Conservation (phyloP, 2,888 invertebrate species). For the Trissoscelio sp. region DNA sequence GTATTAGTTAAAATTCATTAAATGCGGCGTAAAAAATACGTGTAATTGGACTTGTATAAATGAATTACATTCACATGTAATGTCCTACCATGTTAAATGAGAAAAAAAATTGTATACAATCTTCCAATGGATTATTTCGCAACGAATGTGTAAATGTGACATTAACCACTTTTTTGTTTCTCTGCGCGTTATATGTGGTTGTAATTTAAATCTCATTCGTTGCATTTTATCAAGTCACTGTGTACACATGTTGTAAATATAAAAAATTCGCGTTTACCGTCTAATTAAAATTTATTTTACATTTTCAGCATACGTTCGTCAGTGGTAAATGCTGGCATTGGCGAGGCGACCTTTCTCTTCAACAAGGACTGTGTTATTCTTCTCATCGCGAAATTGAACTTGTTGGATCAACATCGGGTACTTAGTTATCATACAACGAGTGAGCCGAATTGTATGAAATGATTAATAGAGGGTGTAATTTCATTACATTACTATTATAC, state of each 20-base stretch:
- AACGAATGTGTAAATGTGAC: conserved; percentile 66
- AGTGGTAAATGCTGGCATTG: conserved; percentile 63
- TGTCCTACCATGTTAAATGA: conserved; percentile 30
- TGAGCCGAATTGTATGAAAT: conserved; percentile 15
- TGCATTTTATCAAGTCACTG: conserved; percentile 46
- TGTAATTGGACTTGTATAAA: conserved; percentile 29
- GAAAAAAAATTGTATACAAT: conserved; percentile 28
- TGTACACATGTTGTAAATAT: conserved; percentile 31
- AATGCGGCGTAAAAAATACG: conserved; percentile 15
- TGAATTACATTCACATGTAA: conserved; percentile 37
- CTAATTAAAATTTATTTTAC: conserved; percentile 65
- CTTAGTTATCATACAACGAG: conserved; percentile 26
- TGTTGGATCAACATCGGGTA: conserved; percentile 23
- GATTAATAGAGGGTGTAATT: conserved; percentile 43
- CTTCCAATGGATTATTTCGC: conserved; percentile 41
- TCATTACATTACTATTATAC: conserved; percentile 20
- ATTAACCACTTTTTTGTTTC: conserved; percentile 58
- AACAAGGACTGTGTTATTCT: conserved; percentile 59
- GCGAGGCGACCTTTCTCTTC: conserved; percentile 60
- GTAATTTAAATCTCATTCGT: conserved; percentile 53
- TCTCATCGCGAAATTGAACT: conserved; percentile 56
- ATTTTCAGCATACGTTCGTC: conserved; percentile 51
- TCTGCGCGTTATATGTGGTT: conserved; percentile 29
- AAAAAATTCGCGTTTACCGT: conserved; percentile 49
- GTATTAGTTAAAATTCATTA: conserved; percentile 45